A percentile compares a stretch with the other conserved stretches of the same genome.
These are phyloP conservation scores for Microctonus brassicae DNA, from an alignment of 2,888 invertebrate species.

Conservation along the genomic window DNA sequence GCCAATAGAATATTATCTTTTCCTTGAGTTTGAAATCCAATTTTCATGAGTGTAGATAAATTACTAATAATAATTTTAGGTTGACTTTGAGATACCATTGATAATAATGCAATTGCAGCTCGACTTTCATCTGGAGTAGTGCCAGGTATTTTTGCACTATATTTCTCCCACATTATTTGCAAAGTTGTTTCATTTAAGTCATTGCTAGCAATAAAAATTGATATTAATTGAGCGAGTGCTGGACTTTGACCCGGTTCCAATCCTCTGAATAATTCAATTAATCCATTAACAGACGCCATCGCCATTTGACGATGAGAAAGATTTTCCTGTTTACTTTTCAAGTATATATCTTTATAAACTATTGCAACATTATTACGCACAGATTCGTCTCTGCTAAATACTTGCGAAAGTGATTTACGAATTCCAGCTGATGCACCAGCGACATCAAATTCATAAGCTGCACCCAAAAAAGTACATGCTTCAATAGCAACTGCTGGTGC, in stretches of 20 bases:
- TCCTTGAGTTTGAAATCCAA: slow-evolving; percentile 76
- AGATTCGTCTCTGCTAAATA: slow-evolving; percentile 61
- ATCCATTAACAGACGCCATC: slow-evolving; percentile 50
- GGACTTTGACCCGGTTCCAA: slow-evolving; percentile 61
- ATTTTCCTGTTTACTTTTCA: slow-evolving; percentile 47
- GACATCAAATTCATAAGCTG: slow-evolving; percentile 84
- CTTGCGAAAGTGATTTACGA: slow-evolving; percentile 61
- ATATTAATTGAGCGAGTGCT: slow-evolving; percentile 57
- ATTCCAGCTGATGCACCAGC: slow-evolving; percentile 78
- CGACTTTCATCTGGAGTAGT: slow-evolving; percentile 80
- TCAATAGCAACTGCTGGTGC: slow-evolving; percentile 86
- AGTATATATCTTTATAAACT: slow-evolving; percentile 62
- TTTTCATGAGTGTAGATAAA: slow-evolving; percentile 79
- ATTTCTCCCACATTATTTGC: slow-evolving; percentile 88
- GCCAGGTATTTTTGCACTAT: slow-evolving; percentile 80
- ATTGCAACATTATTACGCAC: slow-evolving; percentile 61
- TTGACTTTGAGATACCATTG: slow-evolving; percentile 80
- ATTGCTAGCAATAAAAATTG: slow-evolving; percentile 55
- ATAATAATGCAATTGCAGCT: slow-evolving; percentile 81
- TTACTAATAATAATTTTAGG: slow-evolving; percentile 77
- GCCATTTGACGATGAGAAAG: slow-evolving; percentile 56
- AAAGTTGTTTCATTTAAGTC: slow-evolving; percentile 56
- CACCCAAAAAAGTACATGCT: slow-evolving; percentile 89
- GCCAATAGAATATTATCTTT: slow-evolving; percentile 72
- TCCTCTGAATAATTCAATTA: slow-evolving; percentile 57